Evolutionary conservation across 2,113 vertebrate species (phyloP), one percentile per base, ranked within the genome.

Genomic region (Mystacornis crossleyi): DNA sequence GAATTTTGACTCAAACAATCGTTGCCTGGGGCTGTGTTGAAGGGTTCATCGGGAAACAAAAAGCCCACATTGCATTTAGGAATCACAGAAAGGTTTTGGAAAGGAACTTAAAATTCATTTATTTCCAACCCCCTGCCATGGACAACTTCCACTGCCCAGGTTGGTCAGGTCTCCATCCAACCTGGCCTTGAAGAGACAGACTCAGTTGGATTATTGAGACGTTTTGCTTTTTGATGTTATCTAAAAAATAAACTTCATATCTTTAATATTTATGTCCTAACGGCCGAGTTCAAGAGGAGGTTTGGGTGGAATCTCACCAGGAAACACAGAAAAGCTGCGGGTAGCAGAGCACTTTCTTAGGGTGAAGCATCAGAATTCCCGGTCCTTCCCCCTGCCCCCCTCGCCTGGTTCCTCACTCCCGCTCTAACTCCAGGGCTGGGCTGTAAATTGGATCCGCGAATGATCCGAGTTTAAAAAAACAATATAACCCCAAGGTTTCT

Each of bases 391-490:
- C 18, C 38, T 71, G 18, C 40, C 7, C 8, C 1, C 36, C 38
- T 55, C 8, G 0, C 4, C 21, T 4, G 4, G 3, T 18, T 79
- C 71, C 75, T 83, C 38, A 1, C 55, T 62, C 58, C 58, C 23
- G 1, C 62, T 50, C 6, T 2, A 16, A 57, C 15, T 0, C 64
- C 13, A 48, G 42, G 28, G 26, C 86, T 58, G 29, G 2, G 23
- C 73, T 8, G 3, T 12, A 67, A 93, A 93, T 81, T 51, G 92
- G 70, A 94, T 90, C 81, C 74, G 78, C 1, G 5, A 74, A 55
- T 40, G 70, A 96, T 81, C 51, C 2, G 0, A 79, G 84, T 64
- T 70, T 9, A 45, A 36, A 72, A 85, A 90, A 38, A n/a, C n/a
- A n/a, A 82, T 1, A 28, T 3, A 57, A 85, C 66, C 81, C 48